Base-by-base conservation (phyloP, 2,888 invertebrate species). In the Callimorpha dominula region DNA sequence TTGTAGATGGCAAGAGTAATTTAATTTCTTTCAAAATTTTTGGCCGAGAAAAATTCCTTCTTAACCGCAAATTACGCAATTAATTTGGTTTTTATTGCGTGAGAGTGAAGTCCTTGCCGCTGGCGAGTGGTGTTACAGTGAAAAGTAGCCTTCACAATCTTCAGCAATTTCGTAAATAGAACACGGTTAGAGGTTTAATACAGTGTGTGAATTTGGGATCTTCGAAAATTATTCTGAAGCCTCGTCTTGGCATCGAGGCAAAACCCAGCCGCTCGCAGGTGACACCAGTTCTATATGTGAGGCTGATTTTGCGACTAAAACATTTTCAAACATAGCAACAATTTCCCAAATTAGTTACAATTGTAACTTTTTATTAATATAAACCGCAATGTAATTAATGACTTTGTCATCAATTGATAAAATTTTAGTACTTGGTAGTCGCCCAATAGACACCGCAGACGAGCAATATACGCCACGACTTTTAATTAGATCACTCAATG, bases 341-440 rank as follows among this genome's bases (percentile, higher is more conserved):
- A 31, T 31, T 31, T 31, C 31, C 31, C 31, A 31, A 31, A 31
- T 31, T 31, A 31, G 31, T 31, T 31, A 31, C 31, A 31, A 31
- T 31, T 31, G 31, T 31, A 31, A 31, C 31, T 31, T 31, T 31
- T 31, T 31, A 31, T 31, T 31, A 31, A 31, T 31, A 31, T 31
- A 31, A 31, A 31, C 31, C 31, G 31, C 31, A 31, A 31, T 49
- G 49, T 11, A 42, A 50, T 50, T 11, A 42, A 50, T 50, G 65
- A 49, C n/a, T 20, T 79, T 81, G 82, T 83, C 77, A 79, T 70
- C 81, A 79, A 82, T 84, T 83, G 85, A 84, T 85, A 80, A 83
- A 83, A 83, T 78, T 81, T 77, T 80, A 75, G 72, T 79, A 78
- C 77, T 82, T 82, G 81, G 86, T 81, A 79, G 70, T 74, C 76